A percentile compares a stretch with the other conserved stretches of the same genome.
phyloP scores from a whole-genome alignment of 2,888 invertebrate genomes.

The Acanthosepion lycidas region DNA sequence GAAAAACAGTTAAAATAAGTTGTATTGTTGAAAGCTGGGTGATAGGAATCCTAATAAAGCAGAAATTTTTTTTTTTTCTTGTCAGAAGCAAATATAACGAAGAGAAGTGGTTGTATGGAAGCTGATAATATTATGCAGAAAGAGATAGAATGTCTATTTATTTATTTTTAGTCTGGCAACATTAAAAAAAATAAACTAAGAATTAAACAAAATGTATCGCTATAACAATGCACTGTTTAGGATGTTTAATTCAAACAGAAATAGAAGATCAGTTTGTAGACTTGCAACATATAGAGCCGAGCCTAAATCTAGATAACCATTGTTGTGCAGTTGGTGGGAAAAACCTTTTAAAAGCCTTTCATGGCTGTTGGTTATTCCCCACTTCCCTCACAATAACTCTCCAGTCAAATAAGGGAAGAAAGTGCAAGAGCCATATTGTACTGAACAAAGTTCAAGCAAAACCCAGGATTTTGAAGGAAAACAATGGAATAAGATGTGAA shows the following conservation, averaged over 20 bases:
- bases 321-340: not conserved
- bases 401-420: not conserved
- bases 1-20: not conserved
- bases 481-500: not conserved
- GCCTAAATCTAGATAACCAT: not conserved
- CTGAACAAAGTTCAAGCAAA: not conserved
- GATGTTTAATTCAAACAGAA: not conserved
- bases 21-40: not conserved
- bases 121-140: not conserved
- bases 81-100: not conserved
- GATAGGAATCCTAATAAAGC: not conserved
- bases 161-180: not conserved
- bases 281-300: not conserved
- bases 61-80: not conserved
- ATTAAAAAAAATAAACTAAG: not conserved
- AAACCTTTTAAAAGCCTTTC: not conserved
- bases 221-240: not conserved
- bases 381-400: not conserved
- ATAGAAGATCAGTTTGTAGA: not conserved
- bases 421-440: not conserved
- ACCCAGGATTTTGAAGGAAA: not conserved
- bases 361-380: not conserved
- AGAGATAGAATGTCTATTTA: not conserved
- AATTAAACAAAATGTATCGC: not conserved
- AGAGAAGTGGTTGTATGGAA: not conserved